phyloP scores from a whole-genome alignment of 2,888 invertebrate species.

The Mylabris sibirica region DNA sequence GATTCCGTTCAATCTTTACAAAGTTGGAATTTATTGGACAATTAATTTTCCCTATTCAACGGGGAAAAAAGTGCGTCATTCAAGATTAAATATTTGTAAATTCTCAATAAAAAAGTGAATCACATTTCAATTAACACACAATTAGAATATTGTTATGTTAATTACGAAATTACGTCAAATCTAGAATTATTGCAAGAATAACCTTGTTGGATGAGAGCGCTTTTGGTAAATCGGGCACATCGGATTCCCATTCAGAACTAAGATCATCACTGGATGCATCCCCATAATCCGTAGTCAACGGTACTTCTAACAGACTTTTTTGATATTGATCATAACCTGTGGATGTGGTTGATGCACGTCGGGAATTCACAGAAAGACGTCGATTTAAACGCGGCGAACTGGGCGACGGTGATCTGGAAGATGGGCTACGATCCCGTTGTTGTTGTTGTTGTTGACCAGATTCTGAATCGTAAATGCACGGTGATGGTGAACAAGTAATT shows the following conservation, averaged over 20 bases:
- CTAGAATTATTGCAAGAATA: neutral
- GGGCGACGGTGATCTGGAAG: conserved; percentile 51
- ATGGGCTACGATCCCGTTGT: conserved; percentile 45
- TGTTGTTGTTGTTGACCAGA: neutral
- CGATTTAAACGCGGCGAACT: conserved; percentile 46
- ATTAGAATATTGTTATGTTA: neutral
- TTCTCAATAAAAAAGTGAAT: neutral
- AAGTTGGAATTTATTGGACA: neutral
- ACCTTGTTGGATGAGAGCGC: conserved; percentile 27
- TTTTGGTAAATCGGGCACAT: conserved; percentile 68
- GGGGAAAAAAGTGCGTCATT: neutral
- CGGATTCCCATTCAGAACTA: conserved; percentile 92
- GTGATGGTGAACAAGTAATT: conserved; percentile 58
- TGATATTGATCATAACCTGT: conserved; percentile 80
- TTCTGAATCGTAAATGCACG: conserved; percentile 54
- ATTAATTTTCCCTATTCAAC: too few species aligned
- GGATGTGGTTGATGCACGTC: conserved; percentile 51
- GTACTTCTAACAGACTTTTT: conserved; percentile 78
- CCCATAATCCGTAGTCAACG: conserved; percentile 80
- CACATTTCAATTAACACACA: neutral
- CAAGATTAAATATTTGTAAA: neutral
- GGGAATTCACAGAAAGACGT: conserved; percentile 48
- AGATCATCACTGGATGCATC: conserved; percentile 92
- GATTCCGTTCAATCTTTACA: neutral
- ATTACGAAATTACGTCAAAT: conserved; percentile 8